Base-by-base conservation (phyloP, 2,888 invertebrate species). In the Cephalotes varians region DNA sequence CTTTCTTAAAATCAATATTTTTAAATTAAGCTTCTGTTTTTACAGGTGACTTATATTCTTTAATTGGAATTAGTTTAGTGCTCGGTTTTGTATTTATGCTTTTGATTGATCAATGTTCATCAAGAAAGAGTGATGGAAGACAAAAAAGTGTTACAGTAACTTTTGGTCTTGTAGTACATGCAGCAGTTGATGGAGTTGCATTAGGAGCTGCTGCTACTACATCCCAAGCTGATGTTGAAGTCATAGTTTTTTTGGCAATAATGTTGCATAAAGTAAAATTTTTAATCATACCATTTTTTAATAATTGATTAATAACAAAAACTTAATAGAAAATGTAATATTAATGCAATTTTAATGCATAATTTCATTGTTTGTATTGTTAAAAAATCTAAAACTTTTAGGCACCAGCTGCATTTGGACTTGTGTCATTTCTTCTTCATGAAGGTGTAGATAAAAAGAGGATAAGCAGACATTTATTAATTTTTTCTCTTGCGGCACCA, bases 11-110 rank as follows among this genome's bases (percentile, higher is more conserved):
- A 69, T 28, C 5, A n/a, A 18, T 49, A 37, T 28, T 28, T 25
- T 69, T 54, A 77, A 64, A 18, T 64, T 49, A 58, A n/a, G 44
- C 15, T 82, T 69, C 1, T 54, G 49, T 77, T 51, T 76, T 91
- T 88, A 25, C 86, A 94, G 93, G 93, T 81, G 97, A 98, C 92
- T 95, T 97, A 47, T 97, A 98, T 93, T 96, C 97, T 3, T 96
- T 97, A 76, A 99, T 99, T 91, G 99, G 99, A 5, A 96, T 99
- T 85, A 98, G 98, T 31, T 95, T 99, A 83, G 98, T 99, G 18
- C 95, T 98, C 81, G 99, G 99, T 18, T 99, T 99, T 94, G 97
- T 99, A 51, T 98, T 99, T 93, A 99, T 99, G 99, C 96, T 99
- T 87, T 94, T 99, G 15, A 97, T 99, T 0, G 99, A 99, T 94